phyloP scores from a whole-genome alignment of 2,113 vertebrate genomes.

The Mormyrus iriodes region DNA sequence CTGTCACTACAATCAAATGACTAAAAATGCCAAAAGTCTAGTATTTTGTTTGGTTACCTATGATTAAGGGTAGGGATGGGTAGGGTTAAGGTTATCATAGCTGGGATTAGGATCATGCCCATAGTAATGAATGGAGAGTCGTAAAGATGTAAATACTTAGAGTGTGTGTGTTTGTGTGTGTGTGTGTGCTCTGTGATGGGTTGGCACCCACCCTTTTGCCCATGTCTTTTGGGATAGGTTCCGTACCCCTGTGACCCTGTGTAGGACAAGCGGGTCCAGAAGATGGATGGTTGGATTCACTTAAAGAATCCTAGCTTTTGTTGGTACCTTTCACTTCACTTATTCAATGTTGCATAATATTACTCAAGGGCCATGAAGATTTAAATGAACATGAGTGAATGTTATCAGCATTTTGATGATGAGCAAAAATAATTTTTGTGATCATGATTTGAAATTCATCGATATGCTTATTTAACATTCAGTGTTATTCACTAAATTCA shows the following conservation, averaged over 20 bases:
- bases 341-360: not conserved
- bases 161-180: too few relatives aligned
- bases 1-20: too few relatives aligned
- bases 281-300: not conserved
- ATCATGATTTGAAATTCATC: slow-evolving; percentile 1
- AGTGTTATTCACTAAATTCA: not conserved
- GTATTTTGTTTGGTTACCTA: too few relatives aligned
- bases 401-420: not conserved
- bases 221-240: not conserved
- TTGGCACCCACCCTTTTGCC: not conserved
- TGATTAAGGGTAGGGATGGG: too few relatives aligned
- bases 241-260: not conserved
- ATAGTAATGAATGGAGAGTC: too few relatives aligned
- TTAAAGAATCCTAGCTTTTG: not conserved
- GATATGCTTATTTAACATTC: not conserved
- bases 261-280: not conserved
- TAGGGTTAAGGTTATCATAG: too few relatives aligned
- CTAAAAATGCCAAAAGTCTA: too few relatives aligned
- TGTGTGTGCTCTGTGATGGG: not conserved
- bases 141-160: too few relatives aligned
- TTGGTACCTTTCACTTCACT: not conserved
- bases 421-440: not conserved
- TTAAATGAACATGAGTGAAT: not conserved
- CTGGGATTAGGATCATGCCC: too few relatives aligned
- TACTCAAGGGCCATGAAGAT: not conserved